These are phyloP conservation scores for Ceratotherium simum DNA, from an alignment of 2,113 vertebrate genomes.

Conservation along the genomic window DNA sequence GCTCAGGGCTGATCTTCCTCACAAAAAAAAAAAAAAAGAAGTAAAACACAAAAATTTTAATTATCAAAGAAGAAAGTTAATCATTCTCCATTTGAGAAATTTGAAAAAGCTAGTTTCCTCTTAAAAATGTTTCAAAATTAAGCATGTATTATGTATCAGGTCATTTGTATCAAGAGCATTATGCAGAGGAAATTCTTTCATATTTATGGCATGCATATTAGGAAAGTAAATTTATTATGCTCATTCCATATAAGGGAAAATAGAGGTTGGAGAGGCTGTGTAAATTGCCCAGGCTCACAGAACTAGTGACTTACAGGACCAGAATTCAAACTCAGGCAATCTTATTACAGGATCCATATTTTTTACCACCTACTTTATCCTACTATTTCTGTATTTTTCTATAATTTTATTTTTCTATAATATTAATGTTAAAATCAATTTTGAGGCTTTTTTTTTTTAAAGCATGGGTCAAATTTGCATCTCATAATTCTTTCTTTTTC, in stretches of 20 bases:
- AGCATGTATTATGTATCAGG: background rate
- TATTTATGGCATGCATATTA: background rate
- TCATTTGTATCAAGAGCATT: background rate
- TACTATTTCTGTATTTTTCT: background rate
- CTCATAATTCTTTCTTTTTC: background rate
- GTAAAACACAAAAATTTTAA: background rate
- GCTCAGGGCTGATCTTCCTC: no score
- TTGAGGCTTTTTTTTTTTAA: background rate
- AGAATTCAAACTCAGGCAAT: background rate
- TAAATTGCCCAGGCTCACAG: background rate
- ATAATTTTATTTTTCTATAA: background rate
- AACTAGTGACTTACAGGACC: background rate
- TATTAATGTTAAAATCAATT: background rate
- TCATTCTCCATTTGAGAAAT: background rate
- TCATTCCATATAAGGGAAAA: background rate
- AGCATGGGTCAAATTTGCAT: background rate
- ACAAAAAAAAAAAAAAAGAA: background rate
- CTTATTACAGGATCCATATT: background rate
- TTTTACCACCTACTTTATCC: background rate
- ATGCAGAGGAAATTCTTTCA: background rate
- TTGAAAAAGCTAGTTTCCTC: background rate
- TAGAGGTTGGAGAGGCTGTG: background rate
- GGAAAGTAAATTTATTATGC: background rate
- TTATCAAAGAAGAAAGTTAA: background rate
- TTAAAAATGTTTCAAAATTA: background rate